phyloP scores from a whole-genome alignment of 2,888 invertebrate species.

The Vannuccia rotundouncinata region DNA sequence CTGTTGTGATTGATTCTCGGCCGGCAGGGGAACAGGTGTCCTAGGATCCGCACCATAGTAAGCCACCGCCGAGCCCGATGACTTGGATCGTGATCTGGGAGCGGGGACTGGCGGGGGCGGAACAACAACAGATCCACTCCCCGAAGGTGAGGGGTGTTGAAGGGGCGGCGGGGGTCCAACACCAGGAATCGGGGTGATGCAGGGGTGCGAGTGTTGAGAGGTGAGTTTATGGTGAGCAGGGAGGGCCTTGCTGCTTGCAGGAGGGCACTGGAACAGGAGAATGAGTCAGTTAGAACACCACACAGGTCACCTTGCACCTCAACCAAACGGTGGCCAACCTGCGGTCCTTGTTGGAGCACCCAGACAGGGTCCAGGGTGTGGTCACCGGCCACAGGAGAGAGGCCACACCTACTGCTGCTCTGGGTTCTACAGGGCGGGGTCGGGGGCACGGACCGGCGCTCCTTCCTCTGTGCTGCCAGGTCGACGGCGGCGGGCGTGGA shows the following conservation, averaged over 20 bases:
- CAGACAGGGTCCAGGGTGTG: not conserved
- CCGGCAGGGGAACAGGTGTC: too few species aligned
- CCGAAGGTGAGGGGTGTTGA: not conserved
- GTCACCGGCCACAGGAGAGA: not conserved
- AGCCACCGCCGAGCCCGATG: not conserved
- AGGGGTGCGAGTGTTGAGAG: not conserved
- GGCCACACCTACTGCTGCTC: too few species aligned
- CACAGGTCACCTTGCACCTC: not conserved
- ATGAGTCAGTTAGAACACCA: not conserved
- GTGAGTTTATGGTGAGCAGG: not conserved
- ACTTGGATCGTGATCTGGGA: not conserved
- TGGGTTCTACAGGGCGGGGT: not conserved
- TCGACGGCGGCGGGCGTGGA: not conserved
- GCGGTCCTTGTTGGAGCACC: not conserved
- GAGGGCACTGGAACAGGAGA: too few species aligned
- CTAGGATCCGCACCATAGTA: not conserved
- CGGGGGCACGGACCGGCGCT: constrained; percentile 8
- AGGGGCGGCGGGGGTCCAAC: not conserved
- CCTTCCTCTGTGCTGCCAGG: not conserved
- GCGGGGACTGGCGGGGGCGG: not conserved
- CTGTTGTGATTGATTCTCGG: not conserved
- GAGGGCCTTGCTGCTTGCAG: not conserved
- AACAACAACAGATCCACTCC: not conserved
- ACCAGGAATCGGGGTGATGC: not conserved
- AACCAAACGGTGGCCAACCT: too few species aligned